A percentile compares a stretch with the other conserved stretches of the same genome.
Conservation (phyloP, 2,113 vertebrate species). For the Coregonus clupeaformis region DNA sequence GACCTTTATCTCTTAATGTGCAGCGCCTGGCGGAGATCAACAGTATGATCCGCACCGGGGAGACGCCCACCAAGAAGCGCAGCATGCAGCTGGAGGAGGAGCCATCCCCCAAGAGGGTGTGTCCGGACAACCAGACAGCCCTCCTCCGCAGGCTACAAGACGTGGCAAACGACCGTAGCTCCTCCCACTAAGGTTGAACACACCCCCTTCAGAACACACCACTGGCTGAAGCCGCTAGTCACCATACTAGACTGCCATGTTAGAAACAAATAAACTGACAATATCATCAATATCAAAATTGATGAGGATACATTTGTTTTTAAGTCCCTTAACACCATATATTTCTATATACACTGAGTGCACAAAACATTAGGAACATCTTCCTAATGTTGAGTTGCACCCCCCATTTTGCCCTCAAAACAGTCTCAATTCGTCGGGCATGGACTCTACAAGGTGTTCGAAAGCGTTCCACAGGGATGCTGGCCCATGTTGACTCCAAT, state of each 20-base stretch:
- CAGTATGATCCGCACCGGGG: constrained; percentile 91
- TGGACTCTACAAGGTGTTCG: no score
- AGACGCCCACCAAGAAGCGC: constrained; percentile 90
- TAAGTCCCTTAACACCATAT: not conserved
- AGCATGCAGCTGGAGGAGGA: constrained; percentile 84
- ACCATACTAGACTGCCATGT: not conserved
- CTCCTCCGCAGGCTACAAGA: constrained; percentile 86
- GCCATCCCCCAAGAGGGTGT: constrained; percentile 84
- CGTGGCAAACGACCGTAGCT: constrained; percentile 88
- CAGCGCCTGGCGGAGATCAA: constrained; percentile 93
- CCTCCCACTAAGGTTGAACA: constrained; percentile 76
- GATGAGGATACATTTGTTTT: no score
- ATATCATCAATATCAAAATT: not conserved
- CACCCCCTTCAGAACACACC: not conserved
- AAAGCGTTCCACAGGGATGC: no score
- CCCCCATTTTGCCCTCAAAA: no score
- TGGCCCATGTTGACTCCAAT: no score
- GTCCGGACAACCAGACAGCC: constrained; percentile 86
- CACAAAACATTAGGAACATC: no score
- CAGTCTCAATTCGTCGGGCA: no score
- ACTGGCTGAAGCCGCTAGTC: not conserved
- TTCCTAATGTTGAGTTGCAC: no score
- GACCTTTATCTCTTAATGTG: not conserved
- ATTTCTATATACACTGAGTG: not conserved
- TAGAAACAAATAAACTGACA: not conserved